These are phyloP conservation scores for Gymnothorax javanicus DNA, from an alignment of 2,797 vertebrate genomes.

Conservation along the genomic window DNA sequence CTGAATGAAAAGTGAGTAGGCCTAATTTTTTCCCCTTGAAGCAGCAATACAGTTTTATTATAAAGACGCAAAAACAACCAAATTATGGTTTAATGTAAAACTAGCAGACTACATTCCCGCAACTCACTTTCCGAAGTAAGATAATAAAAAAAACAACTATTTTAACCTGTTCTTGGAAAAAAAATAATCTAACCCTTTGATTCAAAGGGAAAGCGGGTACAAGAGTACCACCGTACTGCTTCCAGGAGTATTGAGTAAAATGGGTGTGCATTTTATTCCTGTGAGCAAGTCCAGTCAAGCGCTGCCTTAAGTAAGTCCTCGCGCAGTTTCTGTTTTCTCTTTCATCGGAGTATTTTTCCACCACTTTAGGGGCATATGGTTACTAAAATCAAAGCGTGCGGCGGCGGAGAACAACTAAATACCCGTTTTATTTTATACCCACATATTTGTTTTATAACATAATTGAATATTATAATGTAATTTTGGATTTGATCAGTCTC, in stretches of 20 bases:
- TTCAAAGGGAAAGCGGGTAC: not conserved
- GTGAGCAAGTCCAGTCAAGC: constrained; percentile 44
- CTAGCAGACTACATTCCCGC: not conserved
- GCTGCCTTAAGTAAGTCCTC: constrained; percentile 41
- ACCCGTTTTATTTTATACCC: not conserved
- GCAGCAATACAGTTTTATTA: not conserved
- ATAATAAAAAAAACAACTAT: not conserved
- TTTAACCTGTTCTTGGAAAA: not conserved
- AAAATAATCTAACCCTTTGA: not conserved
- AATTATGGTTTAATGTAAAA: not conserved
- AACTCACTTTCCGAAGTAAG: not conserved
- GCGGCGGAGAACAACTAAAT: not conserved
- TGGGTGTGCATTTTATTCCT: constrained; percentile 26
- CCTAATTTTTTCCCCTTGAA: not conserved
- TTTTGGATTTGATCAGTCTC: not conserved
- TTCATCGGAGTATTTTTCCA: constrained; percentile 33
- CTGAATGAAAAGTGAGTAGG: not conserved
- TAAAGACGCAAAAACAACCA: not conserved
- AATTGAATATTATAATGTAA: not conserved
- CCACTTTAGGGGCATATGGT: constrained; percentile 31
- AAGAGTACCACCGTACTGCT: not conserved
- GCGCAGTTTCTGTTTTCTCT: constrained; percentile 12
- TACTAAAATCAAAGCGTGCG: not conserved
- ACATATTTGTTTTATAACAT: not conserved
- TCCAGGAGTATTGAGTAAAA: not conserved